phyloP scores from a whole-genome alignment of 2,113 vertebrate species.

The human region GRCh38 chr20:43598001-43598500 shows the following conservation, averaged over 20 bases:
- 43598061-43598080: neutral
- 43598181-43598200: neutral
- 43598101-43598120: neutral
- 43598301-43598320: neutral
- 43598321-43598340: neutral
- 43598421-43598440: too few relatives aligned
- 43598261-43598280: neutral
- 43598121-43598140: neutral
- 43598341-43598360: slow-evolving; percentile 8
- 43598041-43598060: neutral
- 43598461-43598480: too few relatives aligned
- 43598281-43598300: neutral
- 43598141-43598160: neutral
- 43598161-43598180: neutral
- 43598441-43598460: too few relatives aligned
- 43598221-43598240: neutral
- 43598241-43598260: neutral
- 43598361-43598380: neutral
- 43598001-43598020: neutral
- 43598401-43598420: neutral
- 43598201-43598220: neutral
- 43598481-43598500: too few relatives aligned
- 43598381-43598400: neutral
- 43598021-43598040: neutral
- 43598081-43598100: neutral